phyloP scores from a whole-genome alignment of 2,113 vertebrate species.

The Cyphomyrus discorhynchus region DNA sequence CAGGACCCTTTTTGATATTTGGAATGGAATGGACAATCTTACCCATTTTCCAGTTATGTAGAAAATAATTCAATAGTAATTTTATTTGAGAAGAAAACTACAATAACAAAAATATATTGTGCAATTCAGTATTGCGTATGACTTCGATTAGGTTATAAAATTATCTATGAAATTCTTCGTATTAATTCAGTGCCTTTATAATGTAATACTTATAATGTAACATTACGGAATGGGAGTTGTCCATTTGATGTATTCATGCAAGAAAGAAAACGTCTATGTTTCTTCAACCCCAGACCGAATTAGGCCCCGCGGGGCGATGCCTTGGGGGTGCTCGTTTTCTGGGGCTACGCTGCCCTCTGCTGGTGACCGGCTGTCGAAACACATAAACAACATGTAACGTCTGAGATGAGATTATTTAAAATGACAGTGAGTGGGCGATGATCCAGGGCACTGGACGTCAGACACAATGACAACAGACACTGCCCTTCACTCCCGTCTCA shows the following conservation, averaged over 20 bases:
- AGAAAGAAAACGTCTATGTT: background rate
- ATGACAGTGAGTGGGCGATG: background rate
- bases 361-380: conserved; percentile 24
- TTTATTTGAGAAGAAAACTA: background rate
- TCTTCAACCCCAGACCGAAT: background rate
- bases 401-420: background rate
- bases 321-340: conserved; percentile 16
- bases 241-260: background rate
- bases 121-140: background rate
- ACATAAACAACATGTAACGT: background rate
- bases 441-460: background rate
- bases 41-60: background rate
- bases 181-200: background rate
- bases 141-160: background rate
- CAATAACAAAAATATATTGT: background rate
- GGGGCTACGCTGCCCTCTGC: conserved; percentile 50
- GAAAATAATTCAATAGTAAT: background rate
- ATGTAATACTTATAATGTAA: background rate
- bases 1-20: background rate
- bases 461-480: background rate
- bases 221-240: background rate
- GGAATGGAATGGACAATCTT: background rate
- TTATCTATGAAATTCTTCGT: background rate
- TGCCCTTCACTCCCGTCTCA: background rate
- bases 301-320: background rate